Percentiles rank a stretch among this genome's conserved stretches.
Conservation (phyloP, 2,113 vertebrate species). For the Percopsis transmontana region DNA sequence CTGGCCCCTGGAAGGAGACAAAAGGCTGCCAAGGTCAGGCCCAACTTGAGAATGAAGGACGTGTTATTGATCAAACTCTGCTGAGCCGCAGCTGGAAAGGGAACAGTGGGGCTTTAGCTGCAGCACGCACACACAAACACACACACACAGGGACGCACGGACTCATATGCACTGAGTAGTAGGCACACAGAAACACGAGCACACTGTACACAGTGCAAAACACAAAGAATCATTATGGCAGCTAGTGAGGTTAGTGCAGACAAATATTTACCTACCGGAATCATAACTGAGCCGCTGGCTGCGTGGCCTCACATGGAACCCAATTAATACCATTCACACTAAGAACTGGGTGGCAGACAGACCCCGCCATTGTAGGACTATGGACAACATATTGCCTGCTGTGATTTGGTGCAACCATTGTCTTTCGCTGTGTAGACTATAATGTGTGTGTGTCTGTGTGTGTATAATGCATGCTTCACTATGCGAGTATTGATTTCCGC, state of each 20-base stretch:
- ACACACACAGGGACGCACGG: constrained; percentile 35
- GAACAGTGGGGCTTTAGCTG: constrained; percentile 55
- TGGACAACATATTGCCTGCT: constrained; percentile 1
- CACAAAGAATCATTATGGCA: constrained; percentile 74
- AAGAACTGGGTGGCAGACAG: constrained; percentile 64
- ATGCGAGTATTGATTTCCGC: constrained; percentile 26
- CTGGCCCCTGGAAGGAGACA: constrained; percentile 78
- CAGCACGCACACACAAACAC: constrained; percentile 36
- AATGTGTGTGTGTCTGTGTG: not conserved
- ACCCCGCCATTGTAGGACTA: constrained; percentile 34
- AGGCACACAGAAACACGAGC: constrained; percentile 6
- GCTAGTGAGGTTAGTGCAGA: constrained; percentile 67
- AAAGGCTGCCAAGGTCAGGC: constrained; percentile 82
- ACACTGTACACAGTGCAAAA: constrained; percentile 58
- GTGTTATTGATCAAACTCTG: constrained; percentile 81
- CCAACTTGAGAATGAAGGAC: constrained; percentile 80
- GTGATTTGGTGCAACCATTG: no score
- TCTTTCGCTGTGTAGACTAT: not conserved
- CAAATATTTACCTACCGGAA: constrained; percentile 82
- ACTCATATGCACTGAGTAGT: constrained; percentile 58
- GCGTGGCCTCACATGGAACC: constrained; percentile 66
- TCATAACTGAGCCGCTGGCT: constrained; percentile 73
- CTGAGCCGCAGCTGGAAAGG: constrained; percentile 71
- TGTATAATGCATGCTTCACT: not conserved
- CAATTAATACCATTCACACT: constrained; percentile 75